phyloP scores from a whole-genome alignment of 2,113 vertebrate species.

The Pipa parva region DNA sequence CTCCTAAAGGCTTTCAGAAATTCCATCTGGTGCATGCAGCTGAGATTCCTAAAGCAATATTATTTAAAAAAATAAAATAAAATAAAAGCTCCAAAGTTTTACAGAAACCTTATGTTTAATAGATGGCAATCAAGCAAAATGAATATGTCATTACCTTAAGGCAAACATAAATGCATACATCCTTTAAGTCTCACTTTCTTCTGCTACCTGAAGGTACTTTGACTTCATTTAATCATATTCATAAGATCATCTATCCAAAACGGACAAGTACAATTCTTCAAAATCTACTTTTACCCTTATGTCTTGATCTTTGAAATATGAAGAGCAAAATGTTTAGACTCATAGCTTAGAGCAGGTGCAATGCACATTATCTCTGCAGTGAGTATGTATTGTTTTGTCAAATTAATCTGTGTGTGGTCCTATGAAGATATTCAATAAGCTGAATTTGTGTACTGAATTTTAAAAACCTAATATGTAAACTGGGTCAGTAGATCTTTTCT shows the following conservation, averaged over 20 bases:
- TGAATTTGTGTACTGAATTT: too few relatives aligned
- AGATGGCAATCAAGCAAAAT: slow-evolving; percentile 32
- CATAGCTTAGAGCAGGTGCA: too few relatives aligned
- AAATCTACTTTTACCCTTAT: too few relatives aligned
- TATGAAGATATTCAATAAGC: too few relatives aligned
- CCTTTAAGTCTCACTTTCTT: slow-evolving; percentile 32
- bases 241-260: slow-evolving; percentile 12
- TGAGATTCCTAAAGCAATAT: slow-evolving; percentile 36
- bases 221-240: slow-evolving; percentile 28
- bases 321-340: too few relatives aligned
- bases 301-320: too few relatives aligned
- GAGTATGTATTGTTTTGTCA: too few relatives aligned
- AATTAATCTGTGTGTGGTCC: too few relatives aligned
- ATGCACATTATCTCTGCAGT: too few relatives aligned
- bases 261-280: too few relatives aligned
- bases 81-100: slow-evolving; percentile 18
- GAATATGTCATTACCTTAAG: slow-evolving; percentile 25
- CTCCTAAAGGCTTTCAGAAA: slow-evolving; percentile 35
- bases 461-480: too few relatives aligned
- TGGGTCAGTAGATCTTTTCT: too few relatives aligned
- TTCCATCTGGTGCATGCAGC: slow-evolving; percentile 39
- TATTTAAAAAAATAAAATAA: slow-evolving; percentile 10
- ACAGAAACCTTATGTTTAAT: slow-evolving; percentile 34
- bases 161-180: slow-evolving; percentile 33
- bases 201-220: slow-evolving; percentile 9